phyloP scores from a whole-genome alignment of 2,888 invertebrate species.

The Nomada fabriciana region DNA sequence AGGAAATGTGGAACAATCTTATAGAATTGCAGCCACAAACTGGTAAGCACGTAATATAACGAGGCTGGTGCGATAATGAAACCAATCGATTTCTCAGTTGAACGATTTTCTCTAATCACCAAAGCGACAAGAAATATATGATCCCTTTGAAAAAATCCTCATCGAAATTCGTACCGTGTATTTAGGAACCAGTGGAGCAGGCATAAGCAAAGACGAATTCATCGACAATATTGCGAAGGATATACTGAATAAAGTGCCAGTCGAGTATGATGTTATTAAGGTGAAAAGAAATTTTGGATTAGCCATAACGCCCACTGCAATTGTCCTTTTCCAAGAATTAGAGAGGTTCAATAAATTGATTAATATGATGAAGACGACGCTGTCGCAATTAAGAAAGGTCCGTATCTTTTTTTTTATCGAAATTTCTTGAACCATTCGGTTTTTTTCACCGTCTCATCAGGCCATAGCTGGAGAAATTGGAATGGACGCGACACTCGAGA shows the following conservation, averaged over 20 bases:
- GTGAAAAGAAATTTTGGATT: conserved; percentile 92
- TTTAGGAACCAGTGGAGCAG: conserved; percentile 29
- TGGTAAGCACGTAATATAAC: conserved; percentile 84
- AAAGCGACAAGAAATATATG: too few species aligned
- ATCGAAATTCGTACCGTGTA: background rate
- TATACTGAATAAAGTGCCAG: conserved; percentile 91
- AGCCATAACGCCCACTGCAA: conserved; percentile 92
- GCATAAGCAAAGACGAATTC: conserved; percentile 93
- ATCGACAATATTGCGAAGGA: conserved; percentile 92
- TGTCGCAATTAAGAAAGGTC: conserved; percentile 89
- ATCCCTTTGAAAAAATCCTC: background rate
- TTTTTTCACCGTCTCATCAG: conserved; percentile 77
- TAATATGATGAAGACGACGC: conserved; percentile 88
- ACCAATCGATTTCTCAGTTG: background rate
- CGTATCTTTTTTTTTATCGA: background rate
- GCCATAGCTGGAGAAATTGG: conserved; percentile 96
- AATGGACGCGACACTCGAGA: conserved; percentile 94
- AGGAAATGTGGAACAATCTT: conserved; percentile 94
- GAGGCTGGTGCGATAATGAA: background rate
- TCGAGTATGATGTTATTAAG: conserved; percentile 91
- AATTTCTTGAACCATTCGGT: background rate
- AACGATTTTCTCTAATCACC: background rate
- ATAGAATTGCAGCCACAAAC: conserved; percentile 96
- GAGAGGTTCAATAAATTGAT: conserved; percentile 94
- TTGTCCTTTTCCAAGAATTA: conserved; percentile 95